Percentiles rank a stretch among this genome's conserved stretches.
These are phyloP conservation scores for Acleris laterana DNA, from an alignment of 2,888 invertebrate genomes.

Conservation along the genomic window DNA sequence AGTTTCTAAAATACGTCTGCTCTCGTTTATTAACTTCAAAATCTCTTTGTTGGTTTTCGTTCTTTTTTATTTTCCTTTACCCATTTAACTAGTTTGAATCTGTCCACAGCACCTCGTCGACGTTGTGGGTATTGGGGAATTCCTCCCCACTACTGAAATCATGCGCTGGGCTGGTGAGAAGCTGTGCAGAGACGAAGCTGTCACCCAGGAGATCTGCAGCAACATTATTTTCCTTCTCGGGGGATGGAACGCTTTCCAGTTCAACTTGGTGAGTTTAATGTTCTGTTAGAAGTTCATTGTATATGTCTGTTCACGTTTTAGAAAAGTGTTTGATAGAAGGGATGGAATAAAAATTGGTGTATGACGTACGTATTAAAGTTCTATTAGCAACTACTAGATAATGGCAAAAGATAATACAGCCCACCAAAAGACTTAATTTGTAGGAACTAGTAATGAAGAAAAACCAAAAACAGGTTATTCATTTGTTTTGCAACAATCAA, in stretches of 20 bases:
- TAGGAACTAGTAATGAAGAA: too few species aligned
- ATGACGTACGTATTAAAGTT: too few species aligned
- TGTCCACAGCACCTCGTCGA: slow-evolving; percentile 4
- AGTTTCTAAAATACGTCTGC: too few species aligned
- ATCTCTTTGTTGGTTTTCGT: not conserved
- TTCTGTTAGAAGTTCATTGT: not conserved
- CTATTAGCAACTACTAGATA: too few species aligned
- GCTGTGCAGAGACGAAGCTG: slow-evolving; percentile 14
- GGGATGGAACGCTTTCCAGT: slow-evolving; percentile 20
- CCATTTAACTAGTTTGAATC: too few species aligned
- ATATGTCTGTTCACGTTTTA: not conserved
- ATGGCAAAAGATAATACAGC: too few species aligned
- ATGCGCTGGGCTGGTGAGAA: slow-evolving; percentile 16
- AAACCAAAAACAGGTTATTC: too few species aligned
- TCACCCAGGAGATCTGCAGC: slow-evolving; percentile 22
- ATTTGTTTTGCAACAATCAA: too few species aligned
- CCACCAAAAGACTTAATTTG: too few species aligned
- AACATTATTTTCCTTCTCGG: slow-evolving; percentile 12
- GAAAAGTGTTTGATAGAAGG: too few species aligned
- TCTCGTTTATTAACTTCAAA: too few species aligned
- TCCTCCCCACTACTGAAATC: slow-evolving; percentile 5
- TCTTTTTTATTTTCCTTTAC: not conserved
- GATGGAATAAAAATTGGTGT: too few species aligned
- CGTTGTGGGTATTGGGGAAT: slow-evolving; percentile 9
- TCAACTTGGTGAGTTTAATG: slow-evolving; percentile 11